Evolutionary conservation across 1,140 invertebrate genomes (phyloP).

Genomic region (Neocloeon triangulifer): DNA sequence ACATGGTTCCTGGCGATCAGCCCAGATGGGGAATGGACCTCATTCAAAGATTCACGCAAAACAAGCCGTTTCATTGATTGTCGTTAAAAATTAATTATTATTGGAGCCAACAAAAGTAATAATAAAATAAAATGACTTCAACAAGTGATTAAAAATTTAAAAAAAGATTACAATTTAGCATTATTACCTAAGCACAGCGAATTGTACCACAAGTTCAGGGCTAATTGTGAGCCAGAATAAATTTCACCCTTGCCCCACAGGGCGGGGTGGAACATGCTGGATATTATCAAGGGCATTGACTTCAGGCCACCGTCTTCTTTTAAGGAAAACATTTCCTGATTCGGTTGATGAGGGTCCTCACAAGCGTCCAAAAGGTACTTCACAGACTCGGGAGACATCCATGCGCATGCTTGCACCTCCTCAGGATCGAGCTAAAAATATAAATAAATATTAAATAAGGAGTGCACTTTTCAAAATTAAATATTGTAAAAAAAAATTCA

Average conservation of each 20-base stretch:
- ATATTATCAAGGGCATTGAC: neutral
- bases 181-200: no score
- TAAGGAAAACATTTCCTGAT: neutral
- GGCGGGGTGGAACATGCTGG: neutral
- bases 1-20: slow-evolving; percentile 64
- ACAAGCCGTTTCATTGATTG: slow-evolving; percentile 23
- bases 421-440: slow-evolving; percentile 4
- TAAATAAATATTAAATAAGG: slow-evolving; percentile 1
- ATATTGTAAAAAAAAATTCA: neutral
- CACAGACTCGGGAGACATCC: slow-evolving; percentile 3
- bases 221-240: slow-evolving; percentile 1
- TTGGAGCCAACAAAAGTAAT: no score
- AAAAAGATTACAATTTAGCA: no score
- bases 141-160: no score
- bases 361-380: neutral
- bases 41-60: slow-evolving; percentile 48
- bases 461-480: neutral
- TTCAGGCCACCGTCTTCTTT: neutral
- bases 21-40: slow-evolving; percentile 53
- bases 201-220: neutral
- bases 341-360: neutral
- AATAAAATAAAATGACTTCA: no score
- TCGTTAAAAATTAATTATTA: neutral
- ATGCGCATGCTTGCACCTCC: slow-evolving; percentile 6
- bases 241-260: slow-evolving; percentile 1